These are phyloP conservation scores for Ichneumoninae sp. DNA, from an alignment of 2,888 invertebrate genomes.

Conservation along the genomic window DNA sequence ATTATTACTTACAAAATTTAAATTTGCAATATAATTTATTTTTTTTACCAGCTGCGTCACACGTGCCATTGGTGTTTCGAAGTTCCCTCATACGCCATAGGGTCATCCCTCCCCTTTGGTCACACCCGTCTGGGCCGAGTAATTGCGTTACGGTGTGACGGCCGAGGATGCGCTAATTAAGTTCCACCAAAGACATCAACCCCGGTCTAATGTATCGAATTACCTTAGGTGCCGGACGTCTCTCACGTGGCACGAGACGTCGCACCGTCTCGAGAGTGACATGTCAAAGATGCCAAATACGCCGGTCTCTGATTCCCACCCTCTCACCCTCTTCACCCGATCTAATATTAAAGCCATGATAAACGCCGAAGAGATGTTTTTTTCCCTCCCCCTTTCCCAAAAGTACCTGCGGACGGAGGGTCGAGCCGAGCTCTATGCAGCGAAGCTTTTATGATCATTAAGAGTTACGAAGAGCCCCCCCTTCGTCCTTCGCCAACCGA, in stretches of 20 bases:
- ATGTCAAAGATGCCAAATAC: not conserved
- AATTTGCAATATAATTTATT: not conserved
- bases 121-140: slow-evolving; percentile 48
- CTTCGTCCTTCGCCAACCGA: not conserved
- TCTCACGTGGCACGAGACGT: slow-evolving; percentile 5
- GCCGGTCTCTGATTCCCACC: no score
- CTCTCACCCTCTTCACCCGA: not conserved
- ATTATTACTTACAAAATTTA: no score
- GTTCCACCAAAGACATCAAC: slow-evolving; percentile 67
- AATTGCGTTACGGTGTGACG: slow-evolving; percentile 70
- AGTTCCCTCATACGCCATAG: slow-evolving; percentile 5
- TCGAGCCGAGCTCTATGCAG: slow-evolving; percentile 29
- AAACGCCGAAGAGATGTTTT: slow-evolving; percentile 1
- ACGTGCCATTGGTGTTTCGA: not conserved
- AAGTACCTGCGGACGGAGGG: slow-evolving; percentile 9
- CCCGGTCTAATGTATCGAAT: slow-evolving; percentile 47
- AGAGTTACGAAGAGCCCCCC: slow-evolving; percentile 35
- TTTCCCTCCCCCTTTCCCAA: not conserved
- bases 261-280: not conserved
- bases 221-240: slow-evolving; percentile 24
- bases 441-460: slow-evolving; percentile 43
- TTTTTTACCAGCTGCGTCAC: not conserved
- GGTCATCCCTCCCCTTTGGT: slow-evolving; percentile 5
- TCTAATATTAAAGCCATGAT: slow-evolving; percentile 9
- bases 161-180: slow-evolving; percentile 70